These are phyloP conservation scores for Actenoides lindsayi DNA, from an alignment of 2,113 vertebrate genomes.

Conservation along the genomic window DNA sequence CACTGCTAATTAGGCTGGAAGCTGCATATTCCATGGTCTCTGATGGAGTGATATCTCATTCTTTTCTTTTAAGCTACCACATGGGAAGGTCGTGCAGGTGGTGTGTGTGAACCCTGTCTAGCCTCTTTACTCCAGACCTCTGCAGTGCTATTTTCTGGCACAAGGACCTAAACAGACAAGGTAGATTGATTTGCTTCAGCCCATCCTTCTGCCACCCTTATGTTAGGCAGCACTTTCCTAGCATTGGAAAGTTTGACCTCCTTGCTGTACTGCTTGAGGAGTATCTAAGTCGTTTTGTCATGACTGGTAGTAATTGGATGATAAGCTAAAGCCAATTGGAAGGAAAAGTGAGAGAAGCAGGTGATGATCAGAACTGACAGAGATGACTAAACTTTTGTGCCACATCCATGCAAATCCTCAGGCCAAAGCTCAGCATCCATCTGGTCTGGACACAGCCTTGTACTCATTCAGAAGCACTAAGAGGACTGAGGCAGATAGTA, in stretches of 20 bases:
- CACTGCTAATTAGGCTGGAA: not conserved
- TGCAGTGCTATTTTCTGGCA: not conserved
- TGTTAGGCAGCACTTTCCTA: not conserved
- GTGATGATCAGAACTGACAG: not conserved
- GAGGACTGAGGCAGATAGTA: not conserved
- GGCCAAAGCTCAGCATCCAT: not conserved
- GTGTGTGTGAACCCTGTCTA: not conserved
- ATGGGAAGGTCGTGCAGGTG: not conserved
- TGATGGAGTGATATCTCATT: not conserved
- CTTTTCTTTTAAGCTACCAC: not conserved
- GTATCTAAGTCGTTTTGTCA: not conserved
- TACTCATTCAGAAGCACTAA: not conserved
- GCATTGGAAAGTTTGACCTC: not conserved
- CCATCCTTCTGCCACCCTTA: not conserved
- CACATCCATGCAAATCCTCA: not conserved
- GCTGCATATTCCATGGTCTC: not conserved
- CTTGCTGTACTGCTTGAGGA: not conserved
- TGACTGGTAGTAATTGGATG: not conserved
- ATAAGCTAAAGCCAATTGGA: not conserved
- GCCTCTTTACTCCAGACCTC: not conserved
- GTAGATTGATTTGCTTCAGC: not conserved
- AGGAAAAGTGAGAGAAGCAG: not conserved
- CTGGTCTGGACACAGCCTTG: not conserved
- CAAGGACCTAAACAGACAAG: not conserved
- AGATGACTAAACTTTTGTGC: not conserved